Percentiles rank a stretch among this genome's conserved stretches.
phyloP scores from a whole-genome alignment of 2,797 vertebrate species.

The Sebastes steindachneri region DNA sequence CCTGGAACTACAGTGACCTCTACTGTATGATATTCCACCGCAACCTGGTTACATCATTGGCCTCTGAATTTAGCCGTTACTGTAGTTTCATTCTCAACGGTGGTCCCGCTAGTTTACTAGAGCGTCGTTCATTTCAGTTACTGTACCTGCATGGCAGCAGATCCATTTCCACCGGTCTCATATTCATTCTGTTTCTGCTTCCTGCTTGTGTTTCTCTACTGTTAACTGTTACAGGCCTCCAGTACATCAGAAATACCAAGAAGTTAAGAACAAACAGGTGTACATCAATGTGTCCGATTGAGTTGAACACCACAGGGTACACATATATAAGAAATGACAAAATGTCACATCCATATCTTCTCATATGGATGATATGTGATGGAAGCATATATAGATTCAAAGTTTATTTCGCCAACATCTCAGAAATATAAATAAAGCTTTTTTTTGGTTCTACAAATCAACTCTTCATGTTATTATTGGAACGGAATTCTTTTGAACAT shows the following conservation, averaged over 20 bases:
- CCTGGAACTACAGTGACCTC: constrained; percentile 29
- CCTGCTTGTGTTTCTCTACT: background rate
- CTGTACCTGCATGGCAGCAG: no score
- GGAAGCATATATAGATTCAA: background rate
- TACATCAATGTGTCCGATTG: background rate
- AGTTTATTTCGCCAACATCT: background rate
- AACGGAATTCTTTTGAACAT: background rate
- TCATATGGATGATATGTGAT: background rate
- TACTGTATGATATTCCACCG: background rate
- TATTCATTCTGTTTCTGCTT: background rate
- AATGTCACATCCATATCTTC: background rate
- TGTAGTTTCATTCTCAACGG: background rate
- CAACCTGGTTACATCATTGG: background rate
- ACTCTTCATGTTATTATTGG: background rate
- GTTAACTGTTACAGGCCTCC: background rate
- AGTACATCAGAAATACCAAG: background rate
- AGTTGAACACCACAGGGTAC: background rate
- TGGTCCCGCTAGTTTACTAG: background rate
- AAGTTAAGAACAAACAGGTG: background rate
- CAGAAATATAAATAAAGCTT: background rate
- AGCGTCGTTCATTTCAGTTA: background rate
- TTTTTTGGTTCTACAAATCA: background rate
- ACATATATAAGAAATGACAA: background rate
- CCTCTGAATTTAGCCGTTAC: background rate
- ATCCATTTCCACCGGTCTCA: background rate